These are phyloP conservation scores for Megathymus violae DNA, from an alignment of 1,140 invertebrate genomes.

Conservation along the genomic window DNA sequence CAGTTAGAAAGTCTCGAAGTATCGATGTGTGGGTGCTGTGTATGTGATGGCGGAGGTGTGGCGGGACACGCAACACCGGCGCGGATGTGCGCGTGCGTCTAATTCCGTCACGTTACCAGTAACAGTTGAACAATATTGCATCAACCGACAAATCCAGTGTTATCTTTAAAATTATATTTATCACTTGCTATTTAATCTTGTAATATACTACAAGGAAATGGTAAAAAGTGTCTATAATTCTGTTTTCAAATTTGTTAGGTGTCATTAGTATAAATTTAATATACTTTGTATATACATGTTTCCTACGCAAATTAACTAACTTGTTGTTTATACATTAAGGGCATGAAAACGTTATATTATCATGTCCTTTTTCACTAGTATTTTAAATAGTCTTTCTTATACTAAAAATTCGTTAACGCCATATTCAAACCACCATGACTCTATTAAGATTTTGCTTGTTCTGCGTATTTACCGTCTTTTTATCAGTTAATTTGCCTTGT, in stretches of 20 bases:
- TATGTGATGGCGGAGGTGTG: conserved; percentile 34
- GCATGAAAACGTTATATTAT: too few relatives aligned
- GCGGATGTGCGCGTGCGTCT: conserved; percentile 1
- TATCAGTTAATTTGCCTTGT: conserved; percentile 24
- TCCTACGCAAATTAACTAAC: too few relatives aligned
- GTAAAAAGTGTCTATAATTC: too few relatives aligned
- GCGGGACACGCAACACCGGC: conserved; percentile 16
- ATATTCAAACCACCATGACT: too few relatives aligned
- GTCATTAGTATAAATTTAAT: too few relatives aligned
- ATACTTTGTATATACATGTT: too few relatives aligned
- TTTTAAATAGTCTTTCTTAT: too few relatives aligned
- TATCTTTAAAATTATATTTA: background rate
- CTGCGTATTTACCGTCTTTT: background rate
- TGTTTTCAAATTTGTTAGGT: too few relatives aligned
- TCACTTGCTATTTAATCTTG: background rate
- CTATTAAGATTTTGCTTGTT: background rate
- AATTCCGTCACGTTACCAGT: conserved; percentile 21
- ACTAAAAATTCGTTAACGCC: too few relatives aligned
- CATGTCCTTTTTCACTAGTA: too few relatives aligned
- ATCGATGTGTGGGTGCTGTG: conserved; percentile 11
- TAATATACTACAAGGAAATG: too few relatives aligned
- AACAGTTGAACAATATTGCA: conserved; percentile 32
- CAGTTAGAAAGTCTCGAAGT: conserved; percentile 42
- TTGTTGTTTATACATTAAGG: too few relatives aligned
- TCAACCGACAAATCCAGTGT: conserved; percentile 14